Percentiles rank a stretch among this genome's conserved stretches.
These are phyloP conservation scores for Lanistes nyassanus DNA, from an alignment of 1,140 invertebrate species.

Conservation along the genomic window DNA sequence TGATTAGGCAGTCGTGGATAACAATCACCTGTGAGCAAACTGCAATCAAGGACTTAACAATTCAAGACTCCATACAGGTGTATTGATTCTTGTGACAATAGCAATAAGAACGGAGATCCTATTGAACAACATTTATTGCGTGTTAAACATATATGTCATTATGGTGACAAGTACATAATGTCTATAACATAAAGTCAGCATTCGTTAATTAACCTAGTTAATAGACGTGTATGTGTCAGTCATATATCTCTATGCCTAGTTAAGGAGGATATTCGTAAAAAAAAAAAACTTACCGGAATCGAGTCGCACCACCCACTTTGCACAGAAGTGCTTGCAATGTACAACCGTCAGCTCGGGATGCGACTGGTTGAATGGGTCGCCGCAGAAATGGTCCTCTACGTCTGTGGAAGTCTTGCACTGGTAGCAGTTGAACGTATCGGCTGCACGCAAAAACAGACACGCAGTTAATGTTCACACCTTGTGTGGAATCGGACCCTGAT, in stretches of 20 bases:
- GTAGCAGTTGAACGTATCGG: slow-evolving; percentile 10
- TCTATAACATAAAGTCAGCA: neutral
- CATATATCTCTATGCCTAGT: neutral
- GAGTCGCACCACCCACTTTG: slow-evolving; percentile 17
- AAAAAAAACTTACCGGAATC: neutral
- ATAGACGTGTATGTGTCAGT: neutral
- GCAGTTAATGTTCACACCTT: no score
- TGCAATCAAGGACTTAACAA: no score
- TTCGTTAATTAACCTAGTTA: neutral
- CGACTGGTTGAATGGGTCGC: slow-evolving; percentile 16
- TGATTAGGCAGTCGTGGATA: no score
- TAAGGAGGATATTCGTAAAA: neutral
- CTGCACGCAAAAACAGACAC: no score
- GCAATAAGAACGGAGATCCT: no score
- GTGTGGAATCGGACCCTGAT: no score
- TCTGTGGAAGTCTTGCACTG: slow-evolving; percentile 4
- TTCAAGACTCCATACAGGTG: no score
- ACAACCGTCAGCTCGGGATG: neutral
- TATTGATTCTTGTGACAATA: no score
- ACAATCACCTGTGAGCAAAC: no score
- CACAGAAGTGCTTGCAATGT: slow-evolving; percentile 16
- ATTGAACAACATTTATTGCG: no score
- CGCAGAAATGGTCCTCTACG: slow-evolving; percentile 10
- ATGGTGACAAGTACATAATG: neutral
- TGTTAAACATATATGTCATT: no score